Base-by-base conservation (phyloP, 1,140 invertebrate genomes). In the Lasioglossum baleicum region DNA sequence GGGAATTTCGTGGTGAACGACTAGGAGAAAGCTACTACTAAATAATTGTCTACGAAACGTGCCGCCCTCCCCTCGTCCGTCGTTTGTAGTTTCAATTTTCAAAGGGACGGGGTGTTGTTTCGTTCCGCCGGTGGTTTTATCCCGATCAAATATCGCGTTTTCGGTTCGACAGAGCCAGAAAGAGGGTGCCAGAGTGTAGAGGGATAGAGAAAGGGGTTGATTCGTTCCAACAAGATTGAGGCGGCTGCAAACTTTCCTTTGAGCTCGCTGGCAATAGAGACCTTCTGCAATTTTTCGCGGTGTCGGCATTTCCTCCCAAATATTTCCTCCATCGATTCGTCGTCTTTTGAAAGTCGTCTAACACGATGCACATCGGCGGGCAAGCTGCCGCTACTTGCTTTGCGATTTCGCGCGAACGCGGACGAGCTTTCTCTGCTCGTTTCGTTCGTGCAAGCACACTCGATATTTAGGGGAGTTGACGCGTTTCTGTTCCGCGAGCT, bases 301-400 rank as follows among this genome's bases (percentile, higher is more conserved):
- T 44, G 15, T 8, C 75, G n/a, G 17, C 53, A 56, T 61, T 76
- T 35, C 53, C 65, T 60, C n/a, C 26, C 75, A 61, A 77, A 77
- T 77, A 77, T 77, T 77, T 70, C 67, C 31, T 15, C 61, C 61
- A 51, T 70, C 75, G 75, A 70, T 61, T 61, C 61, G 15, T 10
- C 44, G 40, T 26, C 56, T 51, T 70, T 77, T 70, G 66, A 40
- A 48, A 63, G 70, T 77, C 75, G 48, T 13, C 20, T 70, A 63
- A 26, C 26, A 40, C 26, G 56, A n/a, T 51, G 66, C 66, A 63
- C 67, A 51, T 26, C 56, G 15, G 13, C 10, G 65, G 17, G 69
- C 15, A 40, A 11, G 42, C 26, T 77, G 56, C 66, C 22, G 22
- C 42, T 13, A 40, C 66, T 77, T 61, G 53, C 31, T 51, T 51